Evolutionary conservation across 2,113 vertebrate species (phyloP).

Genomic region (Solenodon paradoxus): DNA sequence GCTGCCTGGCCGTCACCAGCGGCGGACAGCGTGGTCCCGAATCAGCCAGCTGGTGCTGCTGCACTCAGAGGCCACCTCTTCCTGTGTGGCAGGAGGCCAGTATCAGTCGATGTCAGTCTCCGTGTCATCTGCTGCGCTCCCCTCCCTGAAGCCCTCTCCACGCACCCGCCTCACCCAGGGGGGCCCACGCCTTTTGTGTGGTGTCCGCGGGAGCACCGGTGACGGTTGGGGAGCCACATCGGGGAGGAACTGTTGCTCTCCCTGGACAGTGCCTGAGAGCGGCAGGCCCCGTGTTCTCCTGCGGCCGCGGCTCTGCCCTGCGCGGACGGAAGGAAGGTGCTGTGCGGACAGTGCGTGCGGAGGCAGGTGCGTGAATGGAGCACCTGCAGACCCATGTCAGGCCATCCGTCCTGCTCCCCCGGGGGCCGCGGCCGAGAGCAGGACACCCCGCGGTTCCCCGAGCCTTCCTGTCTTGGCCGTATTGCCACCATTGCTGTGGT

Average conservation of each 20-base stretch:
- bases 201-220: background rate
- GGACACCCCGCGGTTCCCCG: background rate
- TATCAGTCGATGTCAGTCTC: background rate
- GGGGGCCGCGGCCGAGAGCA: no score
- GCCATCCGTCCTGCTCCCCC: background rate
- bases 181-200: background rate
- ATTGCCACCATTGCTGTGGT: background rate
- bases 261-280: background rate
- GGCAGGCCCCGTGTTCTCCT: rapidly evolving
- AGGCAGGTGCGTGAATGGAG: background rate
- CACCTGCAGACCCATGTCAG: slow-evolving; percentile 40
- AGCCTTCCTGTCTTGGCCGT: background rate
- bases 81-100: background rate
- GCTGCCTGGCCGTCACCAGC: no score
- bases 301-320: background rate
- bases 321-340: no score
- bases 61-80: rapidly evolving
- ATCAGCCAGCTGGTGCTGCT: no score
- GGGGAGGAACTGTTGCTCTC: background rate
- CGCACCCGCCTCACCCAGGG: background rate
- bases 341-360: background rate
- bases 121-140: background rate
- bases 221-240: background rate
- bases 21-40: background rate
- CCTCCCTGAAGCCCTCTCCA: background rate